Evolutionary conservation across 1,140 invertebrate species (phyloP).

Genomic region (Bactericera cockerelli): DNA sequence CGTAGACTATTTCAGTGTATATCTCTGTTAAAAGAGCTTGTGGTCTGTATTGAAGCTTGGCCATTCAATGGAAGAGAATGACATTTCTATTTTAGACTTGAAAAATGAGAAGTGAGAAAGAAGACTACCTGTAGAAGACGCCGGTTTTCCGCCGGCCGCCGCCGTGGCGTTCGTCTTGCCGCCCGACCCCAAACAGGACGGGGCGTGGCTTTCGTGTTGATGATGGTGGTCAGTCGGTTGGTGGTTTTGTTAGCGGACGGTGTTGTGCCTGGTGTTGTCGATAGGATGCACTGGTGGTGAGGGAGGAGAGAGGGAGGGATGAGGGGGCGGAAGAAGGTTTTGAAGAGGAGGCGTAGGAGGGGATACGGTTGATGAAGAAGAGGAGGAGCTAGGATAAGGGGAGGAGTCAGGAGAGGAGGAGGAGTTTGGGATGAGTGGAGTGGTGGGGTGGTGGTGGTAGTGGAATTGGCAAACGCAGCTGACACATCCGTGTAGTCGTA

Average conservation of each 20-base stretch:
- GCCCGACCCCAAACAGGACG: too few relatives aligned
- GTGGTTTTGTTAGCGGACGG: neutral
- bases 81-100: too few relatives aligned
- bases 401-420: neutral
- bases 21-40: too few relatives aligned
- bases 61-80: too few relatives aligned
- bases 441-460: neutral
- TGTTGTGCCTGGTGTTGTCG: neutral
- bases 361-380: neutral
- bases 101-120: too few relatives aligned
- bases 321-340: neutral
- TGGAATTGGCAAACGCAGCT: neutral
- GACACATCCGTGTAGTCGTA: slow-evolving; percentile 34
- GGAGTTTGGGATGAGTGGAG: neutral
- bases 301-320: neutral
- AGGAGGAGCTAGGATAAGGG: slow-evolving; percentile 5
- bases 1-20: too few relatives aligned
- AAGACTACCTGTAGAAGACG: too few relatives aligned
- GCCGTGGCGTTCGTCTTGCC: too few relatives aligned
- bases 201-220: neutral
- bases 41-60: too few relatives aligned
- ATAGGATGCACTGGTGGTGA: too few relatives aligned
- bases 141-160: too few relatives aligned
- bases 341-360: neutral
- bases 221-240: slow-evolving; percentile 2